Evolutionary conservation across 2,888 invertebrate species (phyloP), one percentile per base, ranked within the genome.

Genomic region (Schizaphis graminum): DNA sequence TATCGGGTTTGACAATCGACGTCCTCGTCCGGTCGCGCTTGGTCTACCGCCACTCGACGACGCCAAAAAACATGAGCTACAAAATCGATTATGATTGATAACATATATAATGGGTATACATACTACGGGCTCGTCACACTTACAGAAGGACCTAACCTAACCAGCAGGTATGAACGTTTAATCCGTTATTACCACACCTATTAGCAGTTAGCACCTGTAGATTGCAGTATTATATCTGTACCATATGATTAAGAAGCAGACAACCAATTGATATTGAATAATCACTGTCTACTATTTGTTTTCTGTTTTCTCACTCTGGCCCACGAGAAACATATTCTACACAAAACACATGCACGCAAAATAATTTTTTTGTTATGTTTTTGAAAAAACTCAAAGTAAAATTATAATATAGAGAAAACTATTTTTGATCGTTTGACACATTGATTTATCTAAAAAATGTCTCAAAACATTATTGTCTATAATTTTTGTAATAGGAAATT

Each of bases 1-100:
- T 88, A 88, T 56, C 56, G 56, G 1, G 89, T 89, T 56, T 89
- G 89, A 89, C 89, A 56, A 89, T 56, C 89, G 56, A 56, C 0
- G 88, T 53, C 53, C 53, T 35, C 49, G n/a, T 53, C 89, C 41
- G 56, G 56, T 3, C 8, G 7, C 77, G 77, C 35, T 77, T 35
- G 77, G 77, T 77, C 35, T 21, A 57, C 56, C 41, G 41, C 24
- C 56, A 41, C 56, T 53, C 88, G 53, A 49, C 88, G 53, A 24
- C n/a, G 35, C 53, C 35, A n/a, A 53, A 35, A 53, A 53, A 35
- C 21, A 77, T 10, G 67, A 67, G 16, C 67, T 35, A 67, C 21
- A 35, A 77, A 77, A 77, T 35, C 77, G 77, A 77, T 77, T 77
- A 41, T 77, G 35, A 77, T 77, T 77, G 77, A 77, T 77, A 77